Conservation (phyloP, 2,888 invertebrate species). For the Abscondita cerata region DNA sequence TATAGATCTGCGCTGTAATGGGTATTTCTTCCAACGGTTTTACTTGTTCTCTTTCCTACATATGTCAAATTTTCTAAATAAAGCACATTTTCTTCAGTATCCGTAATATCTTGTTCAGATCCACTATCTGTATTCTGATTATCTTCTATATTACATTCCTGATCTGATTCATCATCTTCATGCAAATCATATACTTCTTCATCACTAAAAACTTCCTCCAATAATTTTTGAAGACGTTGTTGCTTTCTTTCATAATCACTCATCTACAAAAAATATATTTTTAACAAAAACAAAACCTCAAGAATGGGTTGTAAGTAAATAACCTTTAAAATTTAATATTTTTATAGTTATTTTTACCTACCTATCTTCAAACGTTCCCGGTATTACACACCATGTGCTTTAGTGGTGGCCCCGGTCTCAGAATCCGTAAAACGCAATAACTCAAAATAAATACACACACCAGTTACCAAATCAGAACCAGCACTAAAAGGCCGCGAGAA, state of each 20-base stretch:
- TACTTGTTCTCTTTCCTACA: not conserved
- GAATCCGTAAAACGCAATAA: not conserved
- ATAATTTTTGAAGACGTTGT: not conserved
- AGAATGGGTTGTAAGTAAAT: not conserved
- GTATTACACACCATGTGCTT: not conserved
- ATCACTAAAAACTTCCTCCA: not conserved
- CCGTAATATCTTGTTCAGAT: not conserved
- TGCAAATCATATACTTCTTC: not conserved
- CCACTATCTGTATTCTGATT: not conserved
- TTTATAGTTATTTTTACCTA: too few relatives aligned
- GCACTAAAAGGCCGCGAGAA: not conserved
- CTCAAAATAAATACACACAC: not conserved
- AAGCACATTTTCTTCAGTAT: not conserved
- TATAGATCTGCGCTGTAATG: not conserved
- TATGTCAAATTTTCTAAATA: not conserved
- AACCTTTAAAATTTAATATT: not conserved
- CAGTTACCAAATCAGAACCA: not conserved
- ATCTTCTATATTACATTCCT: not conserved
- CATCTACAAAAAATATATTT: too few relatives aligned
- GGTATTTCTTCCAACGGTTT: not conserved
- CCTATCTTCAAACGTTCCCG: not conserved
- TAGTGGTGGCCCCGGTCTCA: not conserved
- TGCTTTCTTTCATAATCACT: not conserved
- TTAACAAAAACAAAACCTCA: too few relatives aligned
- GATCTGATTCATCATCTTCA: not conserved